A percentile compares a stretch with the other conserved stretches of the same genome.
Evolutionary conservation across 1,140 invertebrate species (phyloP).

Genomic region (Musca domestica): DNA sequence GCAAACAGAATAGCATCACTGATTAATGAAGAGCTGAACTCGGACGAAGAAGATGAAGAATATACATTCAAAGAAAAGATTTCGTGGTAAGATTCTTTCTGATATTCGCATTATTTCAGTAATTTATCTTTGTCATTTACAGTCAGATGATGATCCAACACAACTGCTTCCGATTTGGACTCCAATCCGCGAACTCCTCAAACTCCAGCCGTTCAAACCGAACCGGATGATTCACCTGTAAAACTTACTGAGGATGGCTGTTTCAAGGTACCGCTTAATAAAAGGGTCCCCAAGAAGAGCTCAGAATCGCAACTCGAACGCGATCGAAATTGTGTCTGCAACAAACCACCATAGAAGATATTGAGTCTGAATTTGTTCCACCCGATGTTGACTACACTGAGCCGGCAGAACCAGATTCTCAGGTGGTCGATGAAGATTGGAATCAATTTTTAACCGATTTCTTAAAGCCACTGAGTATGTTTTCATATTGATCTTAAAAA

Average conservation of each 20-base stretch:
- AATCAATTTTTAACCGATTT: conserved; percentile 79
- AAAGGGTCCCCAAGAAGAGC: conserved; percentile 54
- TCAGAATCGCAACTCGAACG: conserved; percentile 80
- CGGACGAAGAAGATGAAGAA: conserved; percentile 86
- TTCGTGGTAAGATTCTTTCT: conserved; percentile 41
- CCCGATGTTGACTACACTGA: conserved; percentile 69
- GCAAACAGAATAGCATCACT: conserved; percentile 66
- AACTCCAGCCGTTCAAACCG: conserved; percentile 48
- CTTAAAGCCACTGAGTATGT: conserved; percentile 63
- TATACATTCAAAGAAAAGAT: conserved; percentile 70
- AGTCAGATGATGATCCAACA: conserved; percentile 67
- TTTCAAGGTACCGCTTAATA: conserved; percentile 65
- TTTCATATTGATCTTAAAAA: background rate
- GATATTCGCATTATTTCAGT: background rate
- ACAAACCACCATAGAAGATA: conserved; percentile 78
- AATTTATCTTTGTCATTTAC: conserved; percentile 20
- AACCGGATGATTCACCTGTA: conserved; percentile 38
- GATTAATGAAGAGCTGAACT: conserved; percentile 75
- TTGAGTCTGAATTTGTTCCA: conserved; percentile 85
- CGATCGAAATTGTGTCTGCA: conserved; percentile 83
- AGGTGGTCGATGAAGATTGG: conserved; percentile 75
- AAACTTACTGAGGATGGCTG: conserved; percentile 63
- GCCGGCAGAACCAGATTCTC: conserved; percentile 66
- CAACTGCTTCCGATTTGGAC: conserved; percentile 64
- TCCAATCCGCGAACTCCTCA: conserved; percentile 62